phyloP scores from a whole-genome alignment of 2,888 invertebrate genomes.

The Drosophila borealis region DNA sequence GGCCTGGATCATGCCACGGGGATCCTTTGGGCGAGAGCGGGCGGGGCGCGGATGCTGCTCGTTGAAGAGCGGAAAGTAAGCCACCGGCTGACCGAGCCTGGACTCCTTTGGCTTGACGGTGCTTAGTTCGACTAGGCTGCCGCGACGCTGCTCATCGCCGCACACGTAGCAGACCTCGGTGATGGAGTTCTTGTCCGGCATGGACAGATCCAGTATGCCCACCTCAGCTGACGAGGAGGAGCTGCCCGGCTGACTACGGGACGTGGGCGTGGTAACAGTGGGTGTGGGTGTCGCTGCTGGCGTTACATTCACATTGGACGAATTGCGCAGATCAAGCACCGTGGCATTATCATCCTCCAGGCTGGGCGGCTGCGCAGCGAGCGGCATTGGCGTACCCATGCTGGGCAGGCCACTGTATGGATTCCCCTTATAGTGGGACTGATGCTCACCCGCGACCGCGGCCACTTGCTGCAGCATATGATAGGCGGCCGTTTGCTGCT shows the following conservation, averaged over 20 bases:
- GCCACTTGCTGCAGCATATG: conserved; percentile 76
- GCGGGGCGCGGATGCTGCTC: conserved; percentile 93
- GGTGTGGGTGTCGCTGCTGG: conserved; percentile 42
- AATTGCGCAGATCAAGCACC: conserved; percentile 85
- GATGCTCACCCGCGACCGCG: conserved; percentile 72
- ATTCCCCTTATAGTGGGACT: conserved; percentile 68
- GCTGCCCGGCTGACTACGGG: conserved; percentile 37
- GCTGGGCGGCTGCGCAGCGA: conserved; percentile 41
- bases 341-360: conserved; percentile 79
- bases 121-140: conserved; percentile 90
- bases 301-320: conserved; percentile 40
- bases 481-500: conserved; percentile 73
- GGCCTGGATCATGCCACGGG: conserved; percentile 90
- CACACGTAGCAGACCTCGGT: conserved; percentile 96
- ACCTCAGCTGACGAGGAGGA: conserved; percentile 86
- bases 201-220: conserved; percentile 94
- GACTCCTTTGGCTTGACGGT: conserved; percentile 87
- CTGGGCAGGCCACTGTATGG: conserved; percentile 74
- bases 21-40: conserved; percentile 94
- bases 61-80: conserved; percentile 91
- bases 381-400: conserved; percentile 33
- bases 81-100: conserved; percentile 85
- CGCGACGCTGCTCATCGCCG: conserved; percentile 94
- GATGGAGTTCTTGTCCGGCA: conserved; percentile 96
- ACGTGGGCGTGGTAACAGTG: conserved; percentile 35